Evolutionary conservation across 2,113 vertebrate genomes (phyloP).

Genomic region (Ia io): DNA sequence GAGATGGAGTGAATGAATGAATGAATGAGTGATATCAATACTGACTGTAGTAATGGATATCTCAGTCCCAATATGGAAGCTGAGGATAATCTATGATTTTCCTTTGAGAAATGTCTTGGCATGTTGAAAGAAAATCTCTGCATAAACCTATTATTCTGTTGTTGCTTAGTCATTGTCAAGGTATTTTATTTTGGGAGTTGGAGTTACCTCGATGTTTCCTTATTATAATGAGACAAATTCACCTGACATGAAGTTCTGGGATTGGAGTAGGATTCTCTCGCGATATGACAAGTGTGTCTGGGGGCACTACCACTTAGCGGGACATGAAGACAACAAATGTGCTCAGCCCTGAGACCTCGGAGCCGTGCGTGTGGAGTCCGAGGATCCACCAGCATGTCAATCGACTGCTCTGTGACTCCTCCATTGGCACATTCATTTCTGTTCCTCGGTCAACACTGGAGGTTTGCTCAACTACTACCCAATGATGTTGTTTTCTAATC

Average conservation of each 20-base stretch:
- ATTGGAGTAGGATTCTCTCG: background rate
- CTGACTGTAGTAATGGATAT: background rate
- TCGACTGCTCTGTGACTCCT: background rate
- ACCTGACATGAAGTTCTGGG: background rate
- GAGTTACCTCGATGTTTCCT: background rate
- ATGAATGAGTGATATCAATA: too few species aligned
- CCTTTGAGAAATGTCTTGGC: background rate
- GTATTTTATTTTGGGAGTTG: background rate
- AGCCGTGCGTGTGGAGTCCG: background rate
- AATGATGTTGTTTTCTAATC: constrained; percentile 20
- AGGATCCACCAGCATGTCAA: background rate
- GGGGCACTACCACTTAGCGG: background rate
- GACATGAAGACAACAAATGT: background rate
- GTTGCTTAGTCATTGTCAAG: background rate
- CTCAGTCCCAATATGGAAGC: background rate
- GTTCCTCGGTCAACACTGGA: background rate
- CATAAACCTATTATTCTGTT: background rate
- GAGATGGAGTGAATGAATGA: background rate
- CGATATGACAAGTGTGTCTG: background rate
- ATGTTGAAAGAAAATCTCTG: background rate
- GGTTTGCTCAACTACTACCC: background rate
- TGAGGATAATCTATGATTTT: background rate
- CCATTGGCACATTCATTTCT: background rate
- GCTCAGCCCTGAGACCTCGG: background rate
- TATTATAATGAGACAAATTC: background rate